Percentiles rank a stretch among this genome's conserved stretches.
These are phyloP conservation scores for Tetrax tetrax DNA, from an alignment of 2,113 vertebrate species.

Conservation along the genomic window DNA sequence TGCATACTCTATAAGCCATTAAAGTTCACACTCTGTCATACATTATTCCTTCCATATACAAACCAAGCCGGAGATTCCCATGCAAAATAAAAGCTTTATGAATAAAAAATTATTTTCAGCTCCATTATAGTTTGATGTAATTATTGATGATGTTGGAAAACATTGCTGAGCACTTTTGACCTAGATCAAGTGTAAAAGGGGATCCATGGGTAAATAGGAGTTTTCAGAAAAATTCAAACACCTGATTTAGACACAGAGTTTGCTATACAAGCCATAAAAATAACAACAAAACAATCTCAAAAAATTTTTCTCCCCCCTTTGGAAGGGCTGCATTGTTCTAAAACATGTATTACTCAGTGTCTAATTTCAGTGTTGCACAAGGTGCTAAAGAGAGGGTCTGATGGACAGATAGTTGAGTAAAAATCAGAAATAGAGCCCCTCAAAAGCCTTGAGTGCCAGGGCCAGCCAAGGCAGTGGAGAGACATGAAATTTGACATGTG, in stretches of 20 bases:
- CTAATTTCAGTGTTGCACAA: not conserved
- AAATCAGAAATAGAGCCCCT: not conserved
- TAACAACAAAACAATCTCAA: not conserved
- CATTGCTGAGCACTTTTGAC: not conserved
- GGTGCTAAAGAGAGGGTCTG: not conserved
- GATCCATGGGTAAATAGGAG: not conserved
- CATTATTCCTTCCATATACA: not conserved
- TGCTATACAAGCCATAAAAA: not conserved
- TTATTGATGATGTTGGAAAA: constrained; percentile 10
- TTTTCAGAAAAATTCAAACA: constrained; percentile 2
- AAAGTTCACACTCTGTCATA: fast-evolving
- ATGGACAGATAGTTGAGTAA: not conserved
- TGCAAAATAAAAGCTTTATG: not conserved
- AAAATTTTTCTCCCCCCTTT: not conserved
- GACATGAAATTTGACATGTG: not conserved
- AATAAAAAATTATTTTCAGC: not conserved
- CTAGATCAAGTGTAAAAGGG: not conserved
- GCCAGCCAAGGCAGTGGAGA: not conserved
- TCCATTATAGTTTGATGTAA: not conserved
- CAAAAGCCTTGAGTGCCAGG: not conserved
- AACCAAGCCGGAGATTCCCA: not conserved
- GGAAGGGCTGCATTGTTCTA: not conserved
- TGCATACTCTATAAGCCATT: not conserved
- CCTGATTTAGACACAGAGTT: constrained; percentile 1
- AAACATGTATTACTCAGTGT: not conserved